Evolutionary conservation across 2,113 vertebrate species (phyloP).

Genomic region (Dicentrarchus labrax): DNA sequence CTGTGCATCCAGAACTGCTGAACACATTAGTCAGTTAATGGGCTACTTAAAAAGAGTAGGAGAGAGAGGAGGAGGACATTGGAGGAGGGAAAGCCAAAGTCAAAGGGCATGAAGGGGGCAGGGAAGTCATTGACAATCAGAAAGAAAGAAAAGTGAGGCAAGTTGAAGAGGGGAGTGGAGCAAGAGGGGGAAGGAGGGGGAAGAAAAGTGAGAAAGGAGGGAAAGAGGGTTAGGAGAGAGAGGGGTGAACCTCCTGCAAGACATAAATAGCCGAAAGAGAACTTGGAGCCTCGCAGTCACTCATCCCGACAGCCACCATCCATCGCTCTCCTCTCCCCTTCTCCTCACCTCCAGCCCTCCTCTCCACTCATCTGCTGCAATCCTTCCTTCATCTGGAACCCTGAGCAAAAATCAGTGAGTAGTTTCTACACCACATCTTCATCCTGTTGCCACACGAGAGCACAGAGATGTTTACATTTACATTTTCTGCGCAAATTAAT

Average conservation of each 20-base stretch:
- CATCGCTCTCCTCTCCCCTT: slow-evolving; percentile 80
- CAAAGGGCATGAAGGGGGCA: slow-evolving; percentile 70
- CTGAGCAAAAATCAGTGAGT: slow-evolving; percentile 78
- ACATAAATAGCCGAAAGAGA: slow-evolving; percentile 88
- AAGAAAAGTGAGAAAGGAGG: slow-evolving; percentile 71
- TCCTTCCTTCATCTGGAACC: slow-evolving; percentile 72
- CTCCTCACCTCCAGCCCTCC: slow-evolving; percentile 66
- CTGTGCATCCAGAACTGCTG: slow-evolving; percentile 62
- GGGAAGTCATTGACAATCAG: slow-evolving; percentile 48
- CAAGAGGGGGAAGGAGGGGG: slow-evolving; percentile 34
- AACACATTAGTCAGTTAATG: slow-evolving; percentile 70
- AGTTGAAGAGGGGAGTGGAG: slow-evolving; percentile 48
- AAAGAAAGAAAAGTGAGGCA: slow-evolving; percentile 40
- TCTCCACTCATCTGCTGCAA: slow-evolving; percentile 71
- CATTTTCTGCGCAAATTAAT: background rate
- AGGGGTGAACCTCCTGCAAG: slow-evolving; percentile 80
- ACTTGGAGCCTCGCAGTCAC: slow-evolving; percentile 87
- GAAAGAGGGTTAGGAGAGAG: slow-evolving; percentile 79
- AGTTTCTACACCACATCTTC: slow-evolving; percentile 42
- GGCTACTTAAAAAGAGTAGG: slow-evolving; percentile 44
- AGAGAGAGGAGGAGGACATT: slow-evolving; percentile 27
- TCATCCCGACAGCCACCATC: slow-evolving; percentile 85
- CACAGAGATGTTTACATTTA: background rate
- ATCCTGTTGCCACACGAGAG: slow-evolving; percentile 6
- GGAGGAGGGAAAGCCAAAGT: slow-evolving; percentile 53